Evolutionary conservation across 2,797 vertebrate species (phyloP), one percentile per base, ranked within the genome.

Genomic region (Spinibarbus caldwelli): DNA sequence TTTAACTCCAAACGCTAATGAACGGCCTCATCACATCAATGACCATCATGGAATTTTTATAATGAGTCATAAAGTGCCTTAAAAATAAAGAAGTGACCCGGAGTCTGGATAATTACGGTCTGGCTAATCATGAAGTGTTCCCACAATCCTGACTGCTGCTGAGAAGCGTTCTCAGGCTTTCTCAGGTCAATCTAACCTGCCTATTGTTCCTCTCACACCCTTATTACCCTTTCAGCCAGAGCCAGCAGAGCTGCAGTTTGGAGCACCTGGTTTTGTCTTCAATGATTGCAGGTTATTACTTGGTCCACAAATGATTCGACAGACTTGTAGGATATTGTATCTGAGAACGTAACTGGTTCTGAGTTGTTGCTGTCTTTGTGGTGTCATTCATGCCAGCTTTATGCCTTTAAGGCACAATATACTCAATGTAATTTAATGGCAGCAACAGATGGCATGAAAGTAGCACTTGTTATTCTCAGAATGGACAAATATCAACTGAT

Each of bases 111-210:
- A 90, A 91, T 94, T 92, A 90, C 78, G 62, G 82, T 75, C n/a
- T 73, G 38, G 79, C 72, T 88, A 77, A 82, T 95, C 91, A 93
- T 93, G 85, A 68, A 45, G 88, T 88, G 91, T 88, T 26, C 85
- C 78, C 87, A 93, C 91, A 90, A 89, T 91, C 92, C 89, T 88
- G 90, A 85, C 59, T 87, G 88, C 57, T 64, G 59, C 29, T 81
- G 86, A 41, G 83, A 67, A 80, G 83, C 71, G 80, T 87, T 82
- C 71, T 89, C 83, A 81, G 86, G 82, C 52, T 92, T 89, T 89
- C 88, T 92, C 92, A 90, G 92, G 92, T 92, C 92, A 91, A 76
- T 17, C 0, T 91, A 91, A 93, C 93, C 93, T 90, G 86, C 26
- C 71, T 85, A 34, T 88, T 90, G 59, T 91, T 89, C 77, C 2